A percentile compares a stretch with the other conserved stretches of the same genome.
phyloP scores from a whole-genome alignment of 2,888 invertebrate species.

The Eupithecia abbreviata region DNA sequence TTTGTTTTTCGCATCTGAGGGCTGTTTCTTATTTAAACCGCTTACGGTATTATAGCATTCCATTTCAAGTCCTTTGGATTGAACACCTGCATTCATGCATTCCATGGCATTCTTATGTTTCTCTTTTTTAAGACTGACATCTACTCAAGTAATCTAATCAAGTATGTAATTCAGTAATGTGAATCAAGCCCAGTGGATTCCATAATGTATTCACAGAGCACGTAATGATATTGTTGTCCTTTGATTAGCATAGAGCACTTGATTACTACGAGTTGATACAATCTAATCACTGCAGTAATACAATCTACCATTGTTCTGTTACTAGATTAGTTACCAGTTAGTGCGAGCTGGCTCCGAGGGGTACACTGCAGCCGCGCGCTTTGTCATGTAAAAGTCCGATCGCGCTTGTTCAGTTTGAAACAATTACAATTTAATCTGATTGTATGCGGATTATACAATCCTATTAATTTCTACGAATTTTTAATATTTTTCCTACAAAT shows the following conservation, averaged over 20 bases:
- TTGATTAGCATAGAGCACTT: neutral
- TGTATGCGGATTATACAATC: too few relatives aligned
- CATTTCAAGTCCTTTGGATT: too few relatives aligned
- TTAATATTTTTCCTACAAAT: too few relatives aligned
- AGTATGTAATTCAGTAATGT: neutral
- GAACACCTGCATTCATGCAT: too few relatives aligned
- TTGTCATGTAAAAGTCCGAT: neutral
- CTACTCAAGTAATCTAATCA: too few relatives aligned
- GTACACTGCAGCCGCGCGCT: neutral
- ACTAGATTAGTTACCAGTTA: neutral
- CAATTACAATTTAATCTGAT: neutral
- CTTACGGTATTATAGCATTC: too few relatives aligned
- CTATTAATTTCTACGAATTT: too few relatives aligned
- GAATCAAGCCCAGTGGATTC: neutral
- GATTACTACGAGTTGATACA: neutral
- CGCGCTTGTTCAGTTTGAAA: neutral
- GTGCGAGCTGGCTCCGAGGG: neutral
- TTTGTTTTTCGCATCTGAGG: neutral
- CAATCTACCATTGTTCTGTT: slow-evolving; percentile 1
- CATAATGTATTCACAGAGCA: neutral
- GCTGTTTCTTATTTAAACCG: neutral
- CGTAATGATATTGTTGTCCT: slow-evolving; percentile 5
- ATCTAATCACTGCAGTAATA: neutral
- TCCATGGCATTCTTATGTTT: too few relatives aligned
- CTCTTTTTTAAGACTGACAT: too few relatives aligned